These are phyloP conservation scores for Junonia oenone DNA, from an alignment of 2,888 invertebrate genomes.

Conservation along the genomic window DNA sequence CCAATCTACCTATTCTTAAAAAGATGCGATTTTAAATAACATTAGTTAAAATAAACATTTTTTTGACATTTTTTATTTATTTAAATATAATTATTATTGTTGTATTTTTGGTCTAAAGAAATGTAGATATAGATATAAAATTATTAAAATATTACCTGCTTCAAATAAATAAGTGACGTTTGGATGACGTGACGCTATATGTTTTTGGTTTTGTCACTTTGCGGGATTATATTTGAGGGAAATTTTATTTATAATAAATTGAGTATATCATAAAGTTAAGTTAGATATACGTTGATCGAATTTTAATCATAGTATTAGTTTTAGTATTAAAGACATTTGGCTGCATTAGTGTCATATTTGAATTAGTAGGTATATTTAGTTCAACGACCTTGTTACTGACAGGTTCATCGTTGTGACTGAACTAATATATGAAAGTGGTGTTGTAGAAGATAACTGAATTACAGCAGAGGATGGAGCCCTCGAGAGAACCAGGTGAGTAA, in stretches of 20 bases:
- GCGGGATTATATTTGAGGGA: constrained; percentile 38
- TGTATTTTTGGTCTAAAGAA: too few species aligned
- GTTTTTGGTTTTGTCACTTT: constrained; percentile 52
- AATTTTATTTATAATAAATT: constrained; percentile 34
- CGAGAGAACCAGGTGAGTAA: constrained; percentile 71
- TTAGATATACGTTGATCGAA: constrained; percentile 19
- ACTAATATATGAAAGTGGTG: constrained; percentile 72
- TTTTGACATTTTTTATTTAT: too few species aligned
- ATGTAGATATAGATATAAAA: neutral
- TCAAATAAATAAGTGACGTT: constrained; percentile 30
- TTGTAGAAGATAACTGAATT: constrained; percentile 53
- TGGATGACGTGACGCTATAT: constrained; percentile 62
- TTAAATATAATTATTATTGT: too few species aligned
- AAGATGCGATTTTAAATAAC: too few species aligned
- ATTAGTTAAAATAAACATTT: too few species aligned
- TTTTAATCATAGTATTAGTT: constrained; percentile 36
- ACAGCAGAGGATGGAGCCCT: constrained; percentile 68
- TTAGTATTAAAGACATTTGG: constrained; percentile 39
- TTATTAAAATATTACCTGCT: neutral
- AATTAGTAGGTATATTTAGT: constrained; percentile 76
- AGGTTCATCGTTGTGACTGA: constrained; percentile 75
- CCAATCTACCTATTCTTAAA: too few species aligned
- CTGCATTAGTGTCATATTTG: constrained; percentile 48
- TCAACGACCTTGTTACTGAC: constrained; percentile 80
- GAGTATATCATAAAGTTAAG: constrained; percentile 25